Base-by-base conservation (phyloP, 2,888 invertebrate species). In the Amblyjoppa proteus region DNA sequence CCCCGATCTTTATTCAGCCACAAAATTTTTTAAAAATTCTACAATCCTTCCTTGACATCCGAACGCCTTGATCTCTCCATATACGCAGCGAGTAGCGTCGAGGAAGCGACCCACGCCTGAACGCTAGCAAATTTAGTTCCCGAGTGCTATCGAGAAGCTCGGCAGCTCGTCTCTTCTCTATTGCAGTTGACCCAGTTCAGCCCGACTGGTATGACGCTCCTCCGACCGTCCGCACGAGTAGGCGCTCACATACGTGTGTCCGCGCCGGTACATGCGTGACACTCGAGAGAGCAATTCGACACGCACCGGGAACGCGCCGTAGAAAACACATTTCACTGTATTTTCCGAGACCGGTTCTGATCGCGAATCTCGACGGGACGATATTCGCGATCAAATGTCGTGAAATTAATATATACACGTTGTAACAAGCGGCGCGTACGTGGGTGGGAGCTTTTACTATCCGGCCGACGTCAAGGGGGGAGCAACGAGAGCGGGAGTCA, bases 141-240 rank as follows among this genome's bases (percentile, higher is more conserved):
- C 87, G 85, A 68, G 69, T n/a, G 6, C 31, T 34, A 13, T 61
- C 61, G 61, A 31, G 61, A 28, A 28, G 61, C 31, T 16, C 31
- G 1, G 61, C 61, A 38, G 75, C 64, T 49, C 70, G 61, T 74
- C 28, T 74, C 45, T 74, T 64, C 80, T 79, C 84, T 85, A 84
- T 77, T 88, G 87, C 89, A 89, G 64, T 85, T 90, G 92, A 91
- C 92, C 92, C 76, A 92, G 87, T 91, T 92, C 34, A 81, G 68
- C 66, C 53, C 66, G 79, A 75, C 84, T 75, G 85, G 84, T 74
- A 77, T 82, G 61, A 83, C 84, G 77, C 68, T 86, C 76, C 28
- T 83, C 51, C 49, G 31, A 81, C 69, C 51, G 70, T 49, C 66
- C 41, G 13, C 31, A 71, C 49, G 75, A 69, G 68, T 45, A 7